A percentile compares a stretch with the other conserved stretches of the same genome.
Conservation (phyloP, 2,888 invertebrate genomes). For the Arctia plantaginis region DNA sequence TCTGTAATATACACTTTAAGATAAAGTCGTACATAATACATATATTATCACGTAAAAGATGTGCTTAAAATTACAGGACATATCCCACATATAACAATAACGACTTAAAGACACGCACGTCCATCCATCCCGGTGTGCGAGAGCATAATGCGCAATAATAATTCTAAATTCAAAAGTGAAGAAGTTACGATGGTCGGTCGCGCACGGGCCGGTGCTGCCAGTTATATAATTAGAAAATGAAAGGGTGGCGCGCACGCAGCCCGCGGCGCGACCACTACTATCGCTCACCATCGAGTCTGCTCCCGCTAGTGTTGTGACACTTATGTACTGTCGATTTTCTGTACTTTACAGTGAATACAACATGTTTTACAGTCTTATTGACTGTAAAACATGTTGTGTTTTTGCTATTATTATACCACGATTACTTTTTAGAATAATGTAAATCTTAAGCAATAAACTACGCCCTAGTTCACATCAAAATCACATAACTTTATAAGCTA, state of each 20-base stretch:
- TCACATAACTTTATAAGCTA: no score
- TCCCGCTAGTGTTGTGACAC: constrained; percentile 63
- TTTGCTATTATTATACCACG: no score
- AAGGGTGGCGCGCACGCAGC: constrained; percentile 84
- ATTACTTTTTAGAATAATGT: not conserved
- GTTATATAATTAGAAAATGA: constrained; percentile 86
- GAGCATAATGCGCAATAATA: constrained; percentile 70
- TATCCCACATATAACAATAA: constrained; percentile 60
- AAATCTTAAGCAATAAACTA: no score
- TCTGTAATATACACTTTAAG: constrained; percentile 23
- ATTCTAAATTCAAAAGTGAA: constrained; percentile 80
- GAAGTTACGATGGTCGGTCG: constrained; percentile 75
- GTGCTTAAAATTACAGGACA: constrained; percentile 53
- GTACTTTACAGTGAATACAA: constrained; percentile 33
- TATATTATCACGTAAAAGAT: constrained; percentile 29
- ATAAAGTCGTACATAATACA: constrained; percentile 36
- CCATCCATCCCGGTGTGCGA: constrained; percentile 57
- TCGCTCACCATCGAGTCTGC: constrained; percentile 79
- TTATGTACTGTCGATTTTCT: constrained; percentile 49
- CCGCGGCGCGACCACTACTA: constrained; percentile 82
- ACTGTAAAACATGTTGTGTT: not conserved
- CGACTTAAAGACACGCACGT: constrained; percentile 68
- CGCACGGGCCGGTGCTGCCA: constrained; percentile 84
- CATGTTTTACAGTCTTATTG: constrained; percentile 31
- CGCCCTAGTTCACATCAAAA: not conserved